phyloP scores from a whole-genome alignment of 2,113 vertebrate genomes.

The Ciconia stormi region DNA sequence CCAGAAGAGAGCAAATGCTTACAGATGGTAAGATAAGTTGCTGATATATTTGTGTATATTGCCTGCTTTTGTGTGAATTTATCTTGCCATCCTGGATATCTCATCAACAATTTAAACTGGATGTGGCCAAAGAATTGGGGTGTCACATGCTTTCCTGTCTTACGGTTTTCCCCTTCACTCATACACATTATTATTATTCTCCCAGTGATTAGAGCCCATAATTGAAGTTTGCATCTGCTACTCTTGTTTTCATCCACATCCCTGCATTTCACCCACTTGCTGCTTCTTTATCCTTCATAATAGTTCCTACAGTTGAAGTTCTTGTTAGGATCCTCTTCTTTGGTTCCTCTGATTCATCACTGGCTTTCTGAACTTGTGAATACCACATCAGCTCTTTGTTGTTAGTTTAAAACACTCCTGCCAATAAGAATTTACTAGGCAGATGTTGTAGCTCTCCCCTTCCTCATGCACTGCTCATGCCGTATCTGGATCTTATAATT shows the following conservation, averaged over 20 bases:
- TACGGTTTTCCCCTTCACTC: not conserved
- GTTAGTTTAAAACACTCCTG: not conserved
- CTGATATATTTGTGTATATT: not conserved
- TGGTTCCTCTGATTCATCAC: not conserved
- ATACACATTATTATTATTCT: not conserved
- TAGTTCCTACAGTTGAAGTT: not conserved
- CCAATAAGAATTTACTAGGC: not conserved
- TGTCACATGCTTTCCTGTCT: not conserved
- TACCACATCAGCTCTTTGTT: not conserved
- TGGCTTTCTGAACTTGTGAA: not conserved
- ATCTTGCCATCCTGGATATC: not conserved
- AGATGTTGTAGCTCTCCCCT: not conserved
- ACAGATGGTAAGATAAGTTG: not conserved
- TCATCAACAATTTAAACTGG: not conserved
- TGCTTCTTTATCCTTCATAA: not conserved
- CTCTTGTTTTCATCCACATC: not conserved
- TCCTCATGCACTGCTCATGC: not conserved
- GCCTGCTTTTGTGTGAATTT: not conserved
- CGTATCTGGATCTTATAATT: accelerated
- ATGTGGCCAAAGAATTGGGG: not conserved
- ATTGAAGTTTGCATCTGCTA: not conserved
- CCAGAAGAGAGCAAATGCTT: not conserved
- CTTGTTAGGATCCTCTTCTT: not conserved
- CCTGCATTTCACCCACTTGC: not conserved
- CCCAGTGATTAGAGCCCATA: not conserved